Evolutionary conservation across 1,140 invertebrate genomes (phyloP).

Genomic region (Melanaphis sacchari): DNA sequence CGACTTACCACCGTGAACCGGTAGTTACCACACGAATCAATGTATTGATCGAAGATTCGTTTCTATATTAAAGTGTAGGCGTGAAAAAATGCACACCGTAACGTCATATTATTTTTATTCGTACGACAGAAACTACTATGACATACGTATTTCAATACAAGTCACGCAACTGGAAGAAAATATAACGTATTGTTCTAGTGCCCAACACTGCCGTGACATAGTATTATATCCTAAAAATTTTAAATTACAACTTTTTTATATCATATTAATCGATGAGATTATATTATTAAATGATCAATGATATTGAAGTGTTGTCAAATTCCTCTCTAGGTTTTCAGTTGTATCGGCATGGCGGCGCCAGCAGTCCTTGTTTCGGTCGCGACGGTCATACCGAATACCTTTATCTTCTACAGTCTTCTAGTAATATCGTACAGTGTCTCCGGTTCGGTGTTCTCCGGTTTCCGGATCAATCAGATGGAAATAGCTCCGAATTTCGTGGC

Average conservation of each 20-base stretch:
- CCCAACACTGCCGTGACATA: not conserved
- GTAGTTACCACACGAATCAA: too few relatives aligned
- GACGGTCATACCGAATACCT: not conserved
- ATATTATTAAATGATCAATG: not conserved
- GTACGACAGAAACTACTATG: not conserved
- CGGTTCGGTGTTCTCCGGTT: slow-evolving; percentile 43
- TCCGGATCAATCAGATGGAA: slow-evolving; percentile 38
- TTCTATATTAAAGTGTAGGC: too few relatives aligned
- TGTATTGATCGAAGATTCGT: too few relatives aligned
- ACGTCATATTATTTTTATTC: not conserved
- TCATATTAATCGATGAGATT: not conserved
- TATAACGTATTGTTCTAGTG: not conserved
- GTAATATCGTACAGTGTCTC: not conserved
- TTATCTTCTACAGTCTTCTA: not conserved
- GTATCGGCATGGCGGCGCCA: not conserved
- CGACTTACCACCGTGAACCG: too few relatives aligned
- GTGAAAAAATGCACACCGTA: too few relatives aligned
- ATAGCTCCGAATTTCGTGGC: slow-evolving; percentile 34
- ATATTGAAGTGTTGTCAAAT: not conserved
- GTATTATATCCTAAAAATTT: not conserved
- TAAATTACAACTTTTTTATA: not conserved
- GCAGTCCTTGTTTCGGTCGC: not conserved
- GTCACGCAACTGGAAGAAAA: not conserved
- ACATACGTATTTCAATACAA: not conserved
- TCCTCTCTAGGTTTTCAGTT: not conserved